Conservation (phyloP, 2,113 vertebrate genomes). For the Alligator mississippiensis region DNA sequence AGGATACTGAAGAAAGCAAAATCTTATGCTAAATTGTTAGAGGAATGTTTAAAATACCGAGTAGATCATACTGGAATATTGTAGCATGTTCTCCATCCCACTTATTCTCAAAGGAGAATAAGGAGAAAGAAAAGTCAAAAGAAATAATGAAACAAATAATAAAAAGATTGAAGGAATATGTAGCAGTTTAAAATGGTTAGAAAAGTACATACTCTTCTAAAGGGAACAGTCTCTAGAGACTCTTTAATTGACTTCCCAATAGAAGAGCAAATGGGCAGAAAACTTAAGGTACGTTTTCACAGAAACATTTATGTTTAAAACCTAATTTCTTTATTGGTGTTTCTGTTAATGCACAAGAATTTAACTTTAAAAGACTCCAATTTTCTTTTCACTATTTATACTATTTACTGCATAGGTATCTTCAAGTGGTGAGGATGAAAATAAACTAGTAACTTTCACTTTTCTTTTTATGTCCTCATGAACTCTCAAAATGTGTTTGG, state of each 20-base stretch:
- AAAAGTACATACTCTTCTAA: not conserved
- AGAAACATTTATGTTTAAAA: slow-evolving; percentile 52
- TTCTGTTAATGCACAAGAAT: not conserved
- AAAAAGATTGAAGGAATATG: slow-evolving; percentile 33
- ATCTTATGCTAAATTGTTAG: slow-evolving; percentile 17
- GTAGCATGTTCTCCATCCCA: slow-evolving; percentile 63
- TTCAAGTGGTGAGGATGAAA: slow-evolving; percentile 27
- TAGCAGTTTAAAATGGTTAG: slow-evolving; percentile 46
- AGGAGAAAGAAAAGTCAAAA: slow-evolving; percentile 55
- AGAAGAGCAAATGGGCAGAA: slow-evolving; percentile 38
- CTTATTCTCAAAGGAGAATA: slow-evolving; percentile 64
- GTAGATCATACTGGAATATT: slow-evolving; percentile 57
- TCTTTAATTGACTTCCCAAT: slow-evolving; percentile 34
- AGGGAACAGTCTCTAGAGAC: slow-evolving; percentile 46
- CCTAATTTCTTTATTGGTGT: slow-evolving; percentile 36
- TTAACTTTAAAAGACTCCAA: not conserved
- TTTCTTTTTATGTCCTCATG: slow-evolving; percentile 6
- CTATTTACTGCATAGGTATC: slow-evolving; percentile 22
- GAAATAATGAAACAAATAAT: slow-evolving; percentile 67
- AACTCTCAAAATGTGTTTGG: not conserved
- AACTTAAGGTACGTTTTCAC: slow-evolving; percentile 38
- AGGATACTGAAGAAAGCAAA: slow-evolving; percentile 44
- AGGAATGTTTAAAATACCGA: slow-evolving; percentile 35
- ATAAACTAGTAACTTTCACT: slow-evolving; percentile 27
- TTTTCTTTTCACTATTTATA: slow-evolving; percentile 28